Conservation (phyloP, 2,113 vertebrate species). For the Calcarius ornatus region DNA sequence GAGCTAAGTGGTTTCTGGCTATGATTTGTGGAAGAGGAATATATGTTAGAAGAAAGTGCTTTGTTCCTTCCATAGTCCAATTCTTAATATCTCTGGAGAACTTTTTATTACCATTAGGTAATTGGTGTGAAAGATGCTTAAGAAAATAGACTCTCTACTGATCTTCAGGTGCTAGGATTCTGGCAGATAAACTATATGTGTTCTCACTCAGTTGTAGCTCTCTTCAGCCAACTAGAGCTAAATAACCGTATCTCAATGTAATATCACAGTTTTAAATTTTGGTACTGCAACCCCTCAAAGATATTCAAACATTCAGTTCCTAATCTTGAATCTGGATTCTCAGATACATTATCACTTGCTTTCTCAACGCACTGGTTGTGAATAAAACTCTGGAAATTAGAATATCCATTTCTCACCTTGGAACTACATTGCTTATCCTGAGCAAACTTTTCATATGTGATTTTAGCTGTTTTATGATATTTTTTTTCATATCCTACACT, state of each 20-base stretch:
- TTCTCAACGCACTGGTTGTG: neutral
- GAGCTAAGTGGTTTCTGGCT: neutral
- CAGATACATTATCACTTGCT: neutral
- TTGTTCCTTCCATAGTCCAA: neutral
- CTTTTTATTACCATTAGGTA: neutral
- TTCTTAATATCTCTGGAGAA: neutral
- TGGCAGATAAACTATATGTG: neutral
- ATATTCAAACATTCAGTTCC: neutral
- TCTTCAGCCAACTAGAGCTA: neutral
- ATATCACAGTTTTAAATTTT: neutral
- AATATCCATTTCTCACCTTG: neutral
- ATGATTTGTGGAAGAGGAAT: neutral
- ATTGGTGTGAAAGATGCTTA: neutral
- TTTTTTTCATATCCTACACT: neutral
- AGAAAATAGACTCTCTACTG: neutral
- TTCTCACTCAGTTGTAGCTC: neutral
- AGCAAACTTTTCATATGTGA: neutral
- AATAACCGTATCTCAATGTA: neutral
- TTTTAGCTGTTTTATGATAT: neutral
- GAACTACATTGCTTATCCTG: neutral
- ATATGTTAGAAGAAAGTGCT: neutral
- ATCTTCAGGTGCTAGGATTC: neutral
- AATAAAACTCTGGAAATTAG: neutral
- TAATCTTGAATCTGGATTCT: neutral
- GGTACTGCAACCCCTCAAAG: neutral